Evolutionary conservation across 2,888 invertebrate species (phyloP).

Genomic region (Hemistola chrysoprasaria): DNA sequence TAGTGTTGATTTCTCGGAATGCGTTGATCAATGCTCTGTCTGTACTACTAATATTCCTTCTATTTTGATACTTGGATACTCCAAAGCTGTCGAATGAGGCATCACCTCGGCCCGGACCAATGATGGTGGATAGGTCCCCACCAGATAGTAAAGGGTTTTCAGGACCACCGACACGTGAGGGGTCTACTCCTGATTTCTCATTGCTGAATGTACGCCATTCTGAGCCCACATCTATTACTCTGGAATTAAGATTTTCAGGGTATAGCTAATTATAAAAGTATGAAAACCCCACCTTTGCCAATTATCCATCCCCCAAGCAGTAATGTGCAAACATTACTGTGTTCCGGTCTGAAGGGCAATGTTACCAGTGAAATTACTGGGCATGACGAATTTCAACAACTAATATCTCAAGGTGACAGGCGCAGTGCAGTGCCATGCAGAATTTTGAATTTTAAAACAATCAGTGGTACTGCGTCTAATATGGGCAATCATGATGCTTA

Average conservation of each 20-base stretch:
- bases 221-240: conserved; percentile 99
- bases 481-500: too few relatives aligned
- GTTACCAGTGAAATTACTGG: too few relatives aligned
- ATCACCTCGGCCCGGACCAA: conserved; percentile 88
- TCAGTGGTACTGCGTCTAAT: too few relatives aligned
- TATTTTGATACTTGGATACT: conserved; percentile 87
- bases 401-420: too few relatives aligned
- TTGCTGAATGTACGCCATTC: conserved; percentile 99
- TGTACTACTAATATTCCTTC: conserved; percentile 93
- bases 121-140: conserved; percentile 98
- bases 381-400: too few relatives aligned
- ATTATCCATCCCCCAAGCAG: too few relatives aligned
- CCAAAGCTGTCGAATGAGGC: conserved; percentile 96
- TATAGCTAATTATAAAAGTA: too few relatives aligned
- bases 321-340: too few relatives aligned
- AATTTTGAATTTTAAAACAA: too few relatives aligned
- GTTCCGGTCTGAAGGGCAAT: too few relatives aligned
- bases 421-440: too few relatives aligned
- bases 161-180: conserved; percentile 99
- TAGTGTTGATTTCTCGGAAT: conserved; percentile 97
- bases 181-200: conserved; percentile 97
- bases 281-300: too few relatives aligned
- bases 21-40: conserved; percentile 98
- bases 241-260: conserved; percentile 71
- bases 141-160: conserved; percentile 98